Conservation (phyloP, 1,140 invertebrate species). For the Chironomus striatipennis region DNA sequence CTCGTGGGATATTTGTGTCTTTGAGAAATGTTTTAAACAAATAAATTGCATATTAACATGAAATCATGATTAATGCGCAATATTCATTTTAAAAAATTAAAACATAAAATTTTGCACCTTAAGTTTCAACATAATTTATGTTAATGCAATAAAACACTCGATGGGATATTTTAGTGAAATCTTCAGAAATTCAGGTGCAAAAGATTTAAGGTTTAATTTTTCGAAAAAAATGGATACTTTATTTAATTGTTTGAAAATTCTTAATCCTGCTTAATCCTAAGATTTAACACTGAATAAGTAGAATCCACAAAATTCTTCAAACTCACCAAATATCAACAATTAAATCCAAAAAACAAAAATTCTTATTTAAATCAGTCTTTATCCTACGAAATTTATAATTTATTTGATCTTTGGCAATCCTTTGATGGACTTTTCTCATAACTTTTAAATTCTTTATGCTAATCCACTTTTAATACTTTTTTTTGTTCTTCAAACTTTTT, state of each 20-base stretch:
- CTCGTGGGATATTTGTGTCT: neutral
- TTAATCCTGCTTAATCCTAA: too few species aligned
- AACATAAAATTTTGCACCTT: neutral
- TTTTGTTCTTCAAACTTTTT: too few species aligned
- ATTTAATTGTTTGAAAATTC: too few species aligned
- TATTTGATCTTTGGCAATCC: neutral
- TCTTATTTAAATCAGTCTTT: neutral
- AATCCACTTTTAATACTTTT: neutral
- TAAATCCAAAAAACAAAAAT: neutral
- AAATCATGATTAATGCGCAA: neutral
- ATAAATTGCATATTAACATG: neutral
- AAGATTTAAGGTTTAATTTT: too few species aligned
- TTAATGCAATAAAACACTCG: neutral
- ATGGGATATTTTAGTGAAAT: neutral
- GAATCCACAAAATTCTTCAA: neutral
- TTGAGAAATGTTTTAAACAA: too few species aligned
- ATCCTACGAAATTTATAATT: slow-evolving; percentile 20
- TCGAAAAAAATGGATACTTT: too few species aligned
- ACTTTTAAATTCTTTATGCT: neutral
- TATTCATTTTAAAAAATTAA: neutral
- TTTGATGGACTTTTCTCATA: slow-evolving; percentile 13
- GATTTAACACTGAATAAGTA: too few species aligned
- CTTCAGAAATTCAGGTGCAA: too few species aligned
- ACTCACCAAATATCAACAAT: slow-evolving; percentile 11
- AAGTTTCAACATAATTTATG: neutral